Evolutionary conservation across 2,797 vertebrate species (phyloP).

Genomic region (Argya squamiceps): DNA sequence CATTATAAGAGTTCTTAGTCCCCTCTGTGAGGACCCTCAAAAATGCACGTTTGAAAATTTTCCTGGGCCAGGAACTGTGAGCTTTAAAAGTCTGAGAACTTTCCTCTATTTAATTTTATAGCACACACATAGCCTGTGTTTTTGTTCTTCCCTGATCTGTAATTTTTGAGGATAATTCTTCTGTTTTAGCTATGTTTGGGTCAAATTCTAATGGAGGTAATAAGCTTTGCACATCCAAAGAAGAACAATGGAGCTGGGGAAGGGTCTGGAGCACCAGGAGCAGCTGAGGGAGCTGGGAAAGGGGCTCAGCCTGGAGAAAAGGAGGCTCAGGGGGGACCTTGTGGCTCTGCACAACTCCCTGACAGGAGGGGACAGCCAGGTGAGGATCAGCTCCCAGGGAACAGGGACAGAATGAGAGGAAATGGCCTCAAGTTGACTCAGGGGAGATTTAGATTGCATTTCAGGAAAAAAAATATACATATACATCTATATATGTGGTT

Average conservation of each 20-base stretch:
- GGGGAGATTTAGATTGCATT: background rate
- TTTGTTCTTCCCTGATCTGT: background rate
- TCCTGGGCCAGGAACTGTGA: fast-evolving
- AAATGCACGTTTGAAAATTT: background rate
- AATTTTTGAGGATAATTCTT: background rate
- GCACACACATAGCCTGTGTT: background rate
- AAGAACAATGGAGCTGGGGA: background rate
- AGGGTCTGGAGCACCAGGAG: background rate
- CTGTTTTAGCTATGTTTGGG: background rate
- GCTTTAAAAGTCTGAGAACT: background rate
- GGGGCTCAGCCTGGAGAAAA: background rate
- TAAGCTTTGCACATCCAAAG: background rate
- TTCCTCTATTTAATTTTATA: background rate
- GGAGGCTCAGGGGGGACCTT: background rate
- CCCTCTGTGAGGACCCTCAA: fast-evolving
- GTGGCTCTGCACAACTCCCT: background rate
- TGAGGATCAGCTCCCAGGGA: fast-evolving
- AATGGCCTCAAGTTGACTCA: fast-evolving
- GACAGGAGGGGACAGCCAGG: background rate
- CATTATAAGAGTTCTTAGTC: background rate
- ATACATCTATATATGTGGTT: background rate
- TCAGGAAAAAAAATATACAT: too few species aligned
- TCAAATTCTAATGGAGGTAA: background rate
- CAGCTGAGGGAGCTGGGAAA: background rate
- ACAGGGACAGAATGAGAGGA: fast-evolving